These are phyloP conservation scores for Coenonympha glycerion DNA, from an alignment of 2,888 invertebrate genomes.

Conservation along the genomic window DNA sequence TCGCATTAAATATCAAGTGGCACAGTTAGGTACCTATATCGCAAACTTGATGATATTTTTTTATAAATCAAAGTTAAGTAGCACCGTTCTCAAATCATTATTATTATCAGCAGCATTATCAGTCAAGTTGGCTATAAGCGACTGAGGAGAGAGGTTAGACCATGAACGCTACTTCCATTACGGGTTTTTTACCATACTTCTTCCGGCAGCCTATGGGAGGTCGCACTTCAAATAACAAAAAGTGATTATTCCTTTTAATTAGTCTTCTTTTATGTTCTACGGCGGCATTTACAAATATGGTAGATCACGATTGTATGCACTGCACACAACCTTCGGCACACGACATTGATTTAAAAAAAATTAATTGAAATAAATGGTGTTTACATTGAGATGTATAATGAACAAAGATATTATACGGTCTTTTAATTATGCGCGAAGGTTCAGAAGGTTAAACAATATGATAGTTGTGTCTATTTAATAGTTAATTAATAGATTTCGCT, in stretches of 20 bases:
- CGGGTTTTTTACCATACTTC: too few species aligned
- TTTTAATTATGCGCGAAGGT: slow-evolving; percentile 2
- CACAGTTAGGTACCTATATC: too few species aligned
- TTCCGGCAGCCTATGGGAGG: too few species aligned
- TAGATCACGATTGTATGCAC: background rate
- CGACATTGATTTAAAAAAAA: background rate
- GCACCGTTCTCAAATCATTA: too few species aligned
- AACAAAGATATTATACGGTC: slow-evolving; percentile 7
- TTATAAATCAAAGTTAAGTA: too few species aligned
- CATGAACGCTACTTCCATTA: too few species aligned
- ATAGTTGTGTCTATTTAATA: background rate
- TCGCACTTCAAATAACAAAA: too few species aligned
- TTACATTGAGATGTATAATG: slow-evolving; percentile 1
- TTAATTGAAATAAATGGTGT: slow-evolving; percentile 10
- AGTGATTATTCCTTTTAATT: background rate
- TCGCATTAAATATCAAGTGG: too few species aligned
- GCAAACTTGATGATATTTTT: too few species aligned
- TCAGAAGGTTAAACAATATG: slow-evolving; percentile 5
- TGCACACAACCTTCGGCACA: background rate
- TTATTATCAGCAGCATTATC: too few species aligned
- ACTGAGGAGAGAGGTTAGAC: too few species aligned
- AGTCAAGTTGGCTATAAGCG: too few species aligned
- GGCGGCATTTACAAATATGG: background rate
- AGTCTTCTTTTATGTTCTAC: background rate
- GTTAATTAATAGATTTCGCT: background rate